These are phyloP conservation scores for Sebastes iracundus DNA, from an alignment of 2,797 vertebrate genomes.

Conservation along the genomic window DNA sequence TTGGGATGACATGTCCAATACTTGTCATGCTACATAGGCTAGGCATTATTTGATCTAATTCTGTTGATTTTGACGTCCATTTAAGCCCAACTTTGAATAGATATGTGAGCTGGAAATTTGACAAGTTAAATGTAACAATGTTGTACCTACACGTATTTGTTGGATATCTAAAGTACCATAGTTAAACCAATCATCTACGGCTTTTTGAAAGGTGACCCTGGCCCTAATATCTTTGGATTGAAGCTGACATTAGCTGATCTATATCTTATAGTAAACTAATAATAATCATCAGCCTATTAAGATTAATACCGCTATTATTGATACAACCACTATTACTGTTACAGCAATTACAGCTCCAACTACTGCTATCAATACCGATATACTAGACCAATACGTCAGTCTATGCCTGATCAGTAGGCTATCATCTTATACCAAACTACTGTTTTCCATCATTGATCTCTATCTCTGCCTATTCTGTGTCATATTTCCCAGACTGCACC, in stretches of 20 bases:
- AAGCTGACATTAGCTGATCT: neutral
- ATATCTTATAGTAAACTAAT: neutral
- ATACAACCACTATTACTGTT: neutral
- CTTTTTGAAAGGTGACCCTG: neutral
- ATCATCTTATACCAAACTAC: neutral
- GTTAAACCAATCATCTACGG: neutral
- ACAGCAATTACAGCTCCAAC: neutral
- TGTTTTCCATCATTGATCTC: neutral
- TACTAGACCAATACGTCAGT: neutral
- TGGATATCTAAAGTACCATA: neutral
- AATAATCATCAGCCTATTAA: neutral
- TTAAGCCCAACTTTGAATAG: neutral
- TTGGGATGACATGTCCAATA: accelerated
- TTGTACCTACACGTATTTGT: neutral
- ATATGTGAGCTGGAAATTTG: neutral
- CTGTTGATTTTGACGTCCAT: too few species aligned
- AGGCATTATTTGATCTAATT: too few species aligned
- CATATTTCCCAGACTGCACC: neutral
- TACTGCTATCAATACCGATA: neutral
- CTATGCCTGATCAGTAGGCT: neutral
- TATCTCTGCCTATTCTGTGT: neutral
- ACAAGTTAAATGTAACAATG: neutral
- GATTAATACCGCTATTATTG: neutral
- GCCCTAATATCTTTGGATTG: neutral
- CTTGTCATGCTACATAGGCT: neutral